Evolutionary conservation across 2,888 invertebrate genomes (phyloP).

Genomic region (Amphipyra tragopoginis): DNA sequence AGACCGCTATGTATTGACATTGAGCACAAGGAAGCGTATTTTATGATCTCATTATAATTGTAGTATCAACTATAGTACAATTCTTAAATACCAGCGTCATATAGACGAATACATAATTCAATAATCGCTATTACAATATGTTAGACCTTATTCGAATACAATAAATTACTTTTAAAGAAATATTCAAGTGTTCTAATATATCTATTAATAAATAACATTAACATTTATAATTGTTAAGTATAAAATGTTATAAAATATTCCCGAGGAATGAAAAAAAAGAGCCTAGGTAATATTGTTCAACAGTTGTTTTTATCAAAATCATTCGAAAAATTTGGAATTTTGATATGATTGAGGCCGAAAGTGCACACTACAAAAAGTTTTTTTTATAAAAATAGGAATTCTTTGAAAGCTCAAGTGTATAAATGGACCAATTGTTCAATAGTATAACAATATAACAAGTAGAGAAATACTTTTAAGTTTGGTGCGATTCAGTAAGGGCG

Average conservation of each 20-base stretch:
- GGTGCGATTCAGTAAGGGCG: conserved; percentile 39
- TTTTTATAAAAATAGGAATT: conserved; percentile 87
- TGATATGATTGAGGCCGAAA: conserved; percentile 82
- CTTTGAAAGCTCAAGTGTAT: conserved; percentile 87
- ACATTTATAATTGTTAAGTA: conserved; percentile 69
- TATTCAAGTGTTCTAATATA: conserved; percentile 78
- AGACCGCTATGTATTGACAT: conserved; percentile 86
- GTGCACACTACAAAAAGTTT: conserved; percentile 81
- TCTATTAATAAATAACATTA: conserved; percentile 73
- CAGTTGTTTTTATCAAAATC: conserved; percentile 64
- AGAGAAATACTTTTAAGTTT: conserved; percentile 54
- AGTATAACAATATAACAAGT: conserved; percentile 65
- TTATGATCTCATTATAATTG: conserved; percentile 67
- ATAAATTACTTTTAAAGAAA: conserved; percentile 77
- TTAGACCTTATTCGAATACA: conserved; percentile 83
- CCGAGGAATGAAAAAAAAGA: conserved; percentile 72
- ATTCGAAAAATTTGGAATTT: conserved; percentile 77
- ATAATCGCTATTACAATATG: conserved; percentile 72
- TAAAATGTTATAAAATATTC: conserved; percentile 67
- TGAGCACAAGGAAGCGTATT: conserved; percentile 88
- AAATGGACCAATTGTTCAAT: conserved; percentile 81
- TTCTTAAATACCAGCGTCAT: conserved; percentile 86
- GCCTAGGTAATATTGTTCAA: conserved; percentile 63
- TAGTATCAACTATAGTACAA: conserved; percentile 70
- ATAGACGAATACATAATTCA: conserved; percentile 82